Evolutionary conservation across 2,888 invertebrate species (phyloP).

Genomic region (Ectemnius continuus): DNA sequence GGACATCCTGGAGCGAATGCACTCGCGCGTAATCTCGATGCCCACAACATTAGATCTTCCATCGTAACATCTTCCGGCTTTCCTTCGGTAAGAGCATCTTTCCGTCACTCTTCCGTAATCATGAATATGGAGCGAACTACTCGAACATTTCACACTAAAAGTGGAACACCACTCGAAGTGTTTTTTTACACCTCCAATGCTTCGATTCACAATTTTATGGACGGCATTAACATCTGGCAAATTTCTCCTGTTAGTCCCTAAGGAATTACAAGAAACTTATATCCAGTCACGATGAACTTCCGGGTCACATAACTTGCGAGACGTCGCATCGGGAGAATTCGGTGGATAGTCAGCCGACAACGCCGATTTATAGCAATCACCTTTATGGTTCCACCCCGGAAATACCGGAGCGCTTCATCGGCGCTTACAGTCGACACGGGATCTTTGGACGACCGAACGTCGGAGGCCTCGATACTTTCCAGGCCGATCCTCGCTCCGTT

Average conservation of each 20-base stretch:
- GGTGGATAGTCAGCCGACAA: constrained; percentile 20
- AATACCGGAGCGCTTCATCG: constrained; percentile 26
- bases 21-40: constrained; percentile 70
- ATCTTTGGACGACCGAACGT: constrained; percentile 4
- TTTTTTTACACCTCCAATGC: too few species aligned
- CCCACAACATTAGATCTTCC: constrained; percentile 47
- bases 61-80: constrained; percentile 42
- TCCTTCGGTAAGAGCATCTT: constrained; percentile 49
- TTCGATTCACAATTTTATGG: too few species aligned
- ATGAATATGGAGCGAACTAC: neutral
- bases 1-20: constrained; percentile 57
- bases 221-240: too few species aligned
- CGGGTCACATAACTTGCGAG: constrained; percentile 45
- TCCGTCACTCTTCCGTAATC: neutral
- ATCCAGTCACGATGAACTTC: constrained; percentile 42
- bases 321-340: constrained; percentile 31
- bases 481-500: constrained; percentile 34
- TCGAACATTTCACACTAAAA: neutral
- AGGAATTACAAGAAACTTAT: constrained; percentile 42
- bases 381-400: constrained; percentile 54
- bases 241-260: constrained; percentile 33
- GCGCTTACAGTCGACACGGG: constrained; percentile 16
- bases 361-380: constrained; percentile 34
- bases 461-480: constrained; percentile 28
- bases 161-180: too few species aligned